Conservation (phyloP, 2,797 vertebrate species). For the Manis javanica region DNA sequence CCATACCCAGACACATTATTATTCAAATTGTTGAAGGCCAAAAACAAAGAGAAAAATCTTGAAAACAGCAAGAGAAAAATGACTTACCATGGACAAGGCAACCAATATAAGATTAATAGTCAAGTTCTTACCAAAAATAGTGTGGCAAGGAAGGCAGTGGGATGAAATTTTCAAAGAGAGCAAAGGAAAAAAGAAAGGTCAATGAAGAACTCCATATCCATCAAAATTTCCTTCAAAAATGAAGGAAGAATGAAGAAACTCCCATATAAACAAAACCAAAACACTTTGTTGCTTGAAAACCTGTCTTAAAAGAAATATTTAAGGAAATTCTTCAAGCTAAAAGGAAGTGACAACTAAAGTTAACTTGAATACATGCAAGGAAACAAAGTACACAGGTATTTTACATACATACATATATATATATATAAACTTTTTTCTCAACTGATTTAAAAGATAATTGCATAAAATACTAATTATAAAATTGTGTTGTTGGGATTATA, state of each 20-base stretch:
- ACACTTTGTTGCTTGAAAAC: not conserved
- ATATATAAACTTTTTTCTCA: not conserved
- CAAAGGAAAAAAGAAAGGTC: not conserved
- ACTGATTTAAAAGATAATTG: not conserved
- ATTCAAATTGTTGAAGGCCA: not conserved
- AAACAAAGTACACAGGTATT: not conserved
- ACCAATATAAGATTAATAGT: not conserved
- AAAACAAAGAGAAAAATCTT: not conserved
- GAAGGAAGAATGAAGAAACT: not conserved
- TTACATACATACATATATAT: not conserved
- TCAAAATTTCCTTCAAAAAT: not conserved
- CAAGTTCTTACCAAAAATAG: not conserved
- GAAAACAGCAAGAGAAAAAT: not conserved
- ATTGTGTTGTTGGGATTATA: not conserved
- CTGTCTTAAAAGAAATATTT: not conserved
- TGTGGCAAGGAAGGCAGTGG: not conserved
- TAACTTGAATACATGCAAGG: not conserved
- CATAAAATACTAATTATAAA: not conserved
- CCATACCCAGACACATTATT: not conserved
- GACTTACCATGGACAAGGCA: not conserved
- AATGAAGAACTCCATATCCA: not conserved
- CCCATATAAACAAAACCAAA: not conserved
- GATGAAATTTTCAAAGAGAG: not conserved
- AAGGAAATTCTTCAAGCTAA: not conserved
- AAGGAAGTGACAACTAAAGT: not conserved